Base-by-base conservation (phyloP, 2,888 invertebrate species). In the Thereva nobilitata region DNA sequence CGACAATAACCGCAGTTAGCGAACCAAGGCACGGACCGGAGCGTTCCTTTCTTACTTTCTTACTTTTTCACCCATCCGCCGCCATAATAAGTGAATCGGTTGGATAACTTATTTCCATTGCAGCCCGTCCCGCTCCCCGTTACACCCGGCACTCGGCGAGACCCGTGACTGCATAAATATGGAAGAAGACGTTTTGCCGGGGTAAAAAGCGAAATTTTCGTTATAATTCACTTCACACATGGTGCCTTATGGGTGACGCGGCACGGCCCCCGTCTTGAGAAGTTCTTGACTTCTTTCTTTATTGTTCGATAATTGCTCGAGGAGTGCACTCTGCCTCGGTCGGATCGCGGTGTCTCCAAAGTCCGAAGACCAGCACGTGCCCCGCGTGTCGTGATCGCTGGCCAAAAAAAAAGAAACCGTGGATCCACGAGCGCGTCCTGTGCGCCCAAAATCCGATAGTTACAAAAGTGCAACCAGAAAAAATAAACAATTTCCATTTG, bases 71-170 rank as follows among this genome's bases (percentile, higher is more conserved):
- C 23, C 23, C 23, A 23, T 23, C 59, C 59, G 59, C 41, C 59
- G 59, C n/a, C 59, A 4, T 59, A 59, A 59, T 59, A 45, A 59
- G 59, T 42, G 50, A 41, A 6, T 45, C 64, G 64, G 49, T 53
- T 64, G 64, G 64, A 42, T 64, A 64, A 64, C 64, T 64, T 53
- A 64, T 64, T 64, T 64, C 53, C 64, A 64, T 53, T 64, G 42
- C 23, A 37, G 4, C 5, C 5, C 8, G 6, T 10, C 10, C 7
- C 12, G 47, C 12, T 47, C 12, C 47, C 35, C 59, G n/a, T n/a
- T n/a, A n/a, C n/a, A n/a, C n/a, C 6, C 42, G 35, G 52, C 47
- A 37, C 59, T 49, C 23, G 12, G 10, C 3, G 23, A 23, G 23
- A n/a, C 7, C 47, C 12, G n/a, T 12, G 38, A 59, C 37, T 47